A percentile compares a stretch with the other conserved stretches of the same genome.
These are phyloP conservation scores for Paratilapia polleni DNA, from an alignment of 2,113 vertebrate genomes.

Conservation along the genomic window DNA sequence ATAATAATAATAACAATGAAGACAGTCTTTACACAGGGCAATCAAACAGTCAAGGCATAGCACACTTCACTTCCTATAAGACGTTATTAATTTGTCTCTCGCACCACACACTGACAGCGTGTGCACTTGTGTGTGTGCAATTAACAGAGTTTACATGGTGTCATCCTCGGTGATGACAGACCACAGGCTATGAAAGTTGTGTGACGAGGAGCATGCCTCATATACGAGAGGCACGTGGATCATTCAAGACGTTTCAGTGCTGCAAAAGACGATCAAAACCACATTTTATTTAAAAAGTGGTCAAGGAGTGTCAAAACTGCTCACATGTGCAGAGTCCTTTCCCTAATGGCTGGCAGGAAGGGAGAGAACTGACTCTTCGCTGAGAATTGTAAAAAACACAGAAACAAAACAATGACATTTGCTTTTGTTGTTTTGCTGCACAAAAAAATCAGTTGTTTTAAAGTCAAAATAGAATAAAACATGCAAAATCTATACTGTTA, in stretches of 20 bases:
- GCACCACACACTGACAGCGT: slow-evolving; percentile 38
- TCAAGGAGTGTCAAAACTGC: background rate
- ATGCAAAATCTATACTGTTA: background rate
- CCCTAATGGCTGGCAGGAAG: background rate
- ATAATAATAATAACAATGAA: background rate
- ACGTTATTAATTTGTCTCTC: slow-evolving; percentile 14
- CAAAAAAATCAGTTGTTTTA: background rate
- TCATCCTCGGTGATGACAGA: slow-evolving; percentile 62
- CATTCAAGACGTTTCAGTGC: slow-evolving; percentile 1
- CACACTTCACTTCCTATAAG: background rate
- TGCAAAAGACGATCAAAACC: slow-evolving; percentile 25
- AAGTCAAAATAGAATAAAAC: background rate
- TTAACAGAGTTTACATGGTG: slow-evolving; percentile 58
- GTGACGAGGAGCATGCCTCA: slow-evolving; percentile 3
- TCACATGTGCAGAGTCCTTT: background rate
- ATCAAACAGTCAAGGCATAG: background rate
- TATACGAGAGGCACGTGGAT: background rate
- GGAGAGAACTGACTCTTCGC: background rate
- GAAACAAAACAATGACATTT: background rate
- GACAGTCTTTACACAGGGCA: background rate
- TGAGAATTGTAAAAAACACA: background rate
- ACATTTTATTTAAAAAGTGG: slow-evolving; percentile 25
- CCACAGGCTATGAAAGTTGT: slow-evolving; percentile 43
- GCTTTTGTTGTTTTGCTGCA: background rate
- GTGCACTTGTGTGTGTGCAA: slow-evolving; percentile 46